Base-by-base conservation (phyloP, 64 coral and sea anemone genomes). In the Stylophora pistillata region DNA sequence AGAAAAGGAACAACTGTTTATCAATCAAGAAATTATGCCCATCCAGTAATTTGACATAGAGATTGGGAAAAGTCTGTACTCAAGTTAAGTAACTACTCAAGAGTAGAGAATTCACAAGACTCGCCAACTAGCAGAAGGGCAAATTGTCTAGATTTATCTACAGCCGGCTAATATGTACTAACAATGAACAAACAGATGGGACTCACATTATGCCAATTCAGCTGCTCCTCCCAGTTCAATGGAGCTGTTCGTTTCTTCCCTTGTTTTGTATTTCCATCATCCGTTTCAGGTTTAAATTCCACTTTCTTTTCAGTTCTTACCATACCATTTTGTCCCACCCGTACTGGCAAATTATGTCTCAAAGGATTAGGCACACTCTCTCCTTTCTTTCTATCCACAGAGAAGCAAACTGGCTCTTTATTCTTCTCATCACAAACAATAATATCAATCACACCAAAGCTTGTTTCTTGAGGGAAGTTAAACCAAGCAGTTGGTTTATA, bases 181-280 rank as follows among this genome's bases (percentile, higher is more conserved):
- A 47, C 41, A 53, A 55, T 25, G 55, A 25, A 56, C 16, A 33
- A 63, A n/a, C 66, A 23, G 0, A 28, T 17, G 21, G 26, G 30
- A 53, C 95, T 96, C 69, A 96, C 95, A 90, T 93, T 74, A 53
- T 93, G 74, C 95, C 95, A 96, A 41, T 96, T 93, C 3, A 96
- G 72, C 60, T 93, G 95, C 47, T 96, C 91, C 64, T 96, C 91
- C 95, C 95, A 96, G 65, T 87, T 93, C 27, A 96, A 30, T 14
- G 95, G 95, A n/a, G 82, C 91, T 54, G 82, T 66, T 25, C 81
- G 64, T 26, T 59, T 55, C 76, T 84, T 92, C 27, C 23, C 86
- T 41, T 87, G 56, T 23, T 63, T 93, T 21, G 15, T 70, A 86
- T 83, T 55, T 34, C 3, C 57, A 57, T 84, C 53, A 60, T 71